Base-by-base conservation (phyloP, 2,888 invertebrate genomes). In the Aphelenchoides bicaudatus region DNA sequence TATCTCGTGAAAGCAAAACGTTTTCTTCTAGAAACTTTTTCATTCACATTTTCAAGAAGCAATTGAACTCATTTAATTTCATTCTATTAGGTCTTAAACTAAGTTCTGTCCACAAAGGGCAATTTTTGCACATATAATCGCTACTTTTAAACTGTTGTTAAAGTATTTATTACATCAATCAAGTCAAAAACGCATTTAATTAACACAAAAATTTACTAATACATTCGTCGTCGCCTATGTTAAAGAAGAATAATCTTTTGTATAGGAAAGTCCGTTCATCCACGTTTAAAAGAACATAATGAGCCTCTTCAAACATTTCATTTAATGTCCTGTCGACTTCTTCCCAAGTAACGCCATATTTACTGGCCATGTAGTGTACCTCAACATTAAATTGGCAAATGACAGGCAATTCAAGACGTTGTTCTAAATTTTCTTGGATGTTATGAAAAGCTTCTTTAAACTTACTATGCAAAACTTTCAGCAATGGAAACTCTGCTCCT, bases 371-470 rank as follows among this genome's bases (percentile, higher is more conserved):
- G 43, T 43, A 43, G 43, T 43, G 43, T 10, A 43, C n/a, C 43
- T 43, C 43, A 10, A 21, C n/a, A n/a, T 43, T 43, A 8, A 43
- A 21, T 43, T 43, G 43, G 43, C 43, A 43, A 43, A 43, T 43
- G 8, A 8, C 25, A 10, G 43, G 8, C 8, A 43, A 43, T n/a
- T 8, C 8, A 25, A 6, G 43, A 8, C 43, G 43, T 43, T 43
- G 10, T 8, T 6, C 43, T 43, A 21, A 10, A 43, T n/a, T n/a
- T n/a, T n/a, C n/a, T n/a, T n/a, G n/a, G n/a, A n/a, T n/a, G n/a
- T n/a, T n/a, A n/a, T 34, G 13, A 21, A 43, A 43, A 6, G 25
- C 16, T 43, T 25, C 25, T 43, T 43, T 21, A 21, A 8, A n/a
- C 43, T 43, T 43, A 43, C 43, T 10, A n/a, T 43, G 43, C 6